Evolutionary conservation across 1,140 invertebrate species (phyloP).

Genomic region (Aphelenchoides fujianensis): DNA sequence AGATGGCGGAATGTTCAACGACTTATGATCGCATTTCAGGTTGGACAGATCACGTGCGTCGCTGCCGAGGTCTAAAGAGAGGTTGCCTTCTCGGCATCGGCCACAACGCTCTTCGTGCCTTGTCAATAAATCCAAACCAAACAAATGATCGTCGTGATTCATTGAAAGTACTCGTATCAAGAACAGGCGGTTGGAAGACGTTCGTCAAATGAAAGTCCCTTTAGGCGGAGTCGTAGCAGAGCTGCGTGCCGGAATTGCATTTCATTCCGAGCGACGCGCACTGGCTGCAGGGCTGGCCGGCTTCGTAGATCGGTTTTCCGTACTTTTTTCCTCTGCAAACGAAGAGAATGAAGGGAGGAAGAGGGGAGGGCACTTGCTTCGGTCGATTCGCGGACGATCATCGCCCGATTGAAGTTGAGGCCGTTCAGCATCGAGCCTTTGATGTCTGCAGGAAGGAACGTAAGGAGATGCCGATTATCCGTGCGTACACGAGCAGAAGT

Average conservation of each 20-base stretch:
- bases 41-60: too few species aligned
- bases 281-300: background rate
- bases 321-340: conserved; percentile 5
- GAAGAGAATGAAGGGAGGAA: background rate
- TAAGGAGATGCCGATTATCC: background rate
- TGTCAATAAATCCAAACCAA: too few species aligned
- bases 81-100: too few species aligned
- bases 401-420: background rate
- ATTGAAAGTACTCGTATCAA: too few species aligned
- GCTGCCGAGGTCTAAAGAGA: too few species aligned
- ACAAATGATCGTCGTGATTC: too few species aligned
- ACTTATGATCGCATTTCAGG: too few species aligned
- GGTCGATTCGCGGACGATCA: background rate
- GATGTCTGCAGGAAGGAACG: background rate
- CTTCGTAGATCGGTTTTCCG: background rate
- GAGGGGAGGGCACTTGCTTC: background rate
- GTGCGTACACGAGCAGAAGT: conserved; percentile 9
- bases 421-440: background rate
- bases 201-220: background rate
- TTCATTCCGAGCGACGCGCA: background rate
- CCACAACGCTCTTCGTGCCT: too few species aligned
- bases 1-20: too few species aligned
- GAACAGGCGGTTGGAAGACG: too few species aligned
- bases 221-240: background rate
- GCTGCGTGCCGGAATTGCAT: background rate